phyloP scores from a whole-genome alignment of 1,140 invertebrate species.

The Holotrichia oblita region DNA sequence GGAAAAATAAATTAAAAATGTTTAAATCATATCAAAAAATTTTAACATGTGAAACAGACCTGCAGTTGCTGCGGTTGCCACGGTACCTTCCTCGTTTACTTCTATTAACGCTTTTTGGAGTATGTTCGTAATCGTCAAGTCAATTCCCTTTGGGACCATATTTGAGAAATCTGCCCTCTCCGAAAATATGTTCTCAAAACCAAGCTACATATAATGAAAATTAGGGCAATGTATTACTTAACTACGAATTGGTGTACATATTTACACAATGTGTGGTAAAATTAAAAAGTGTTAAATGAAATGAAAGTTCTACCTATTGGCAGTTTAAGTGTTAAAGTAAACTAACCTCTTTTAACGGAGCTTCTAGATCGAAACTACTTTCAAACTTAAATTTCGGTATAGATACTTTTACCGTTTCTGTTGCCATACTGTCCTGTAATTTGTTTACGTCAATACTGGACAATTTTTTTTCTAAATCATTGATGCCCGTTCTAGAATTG shows the following conservation, averaged over 20 bases:
- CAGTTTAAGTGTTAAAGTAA: too few species aligned
- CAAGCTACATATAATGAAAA: slow-evolving; percentile 62
- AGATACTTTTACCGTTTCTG: slow-evolving; percentile 51
- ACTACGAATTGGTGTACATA: too few species aligned
- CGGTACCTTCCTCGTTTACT: slow-evolving; percentile 79
- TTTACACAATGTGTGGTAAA: too few species aligned
- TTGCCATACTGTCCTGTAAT: slow-evolving; percentile 49
- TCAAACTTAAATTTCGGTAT: slow-evolving; percentile 80
- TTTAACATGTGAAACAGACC: slow-evolving; percentile 43
- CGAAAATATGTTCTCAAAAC: slow-evolving; percentile 68
- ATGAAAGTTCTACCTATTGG: too few species aligned
- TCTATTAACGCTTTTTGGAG: slow-evolving; percentile 78
- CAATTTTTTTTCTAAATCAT: slow-evolving; percentile 56
- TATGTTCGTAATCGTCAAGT: slow-evolving; percentile 67
- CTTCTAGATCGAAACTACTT: slow-evolving; percentile 66
- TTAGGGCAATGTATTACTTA: too few species aligned
- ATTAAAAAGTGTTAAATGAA: too few species aligned
- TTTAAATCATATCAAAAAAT: neutral
- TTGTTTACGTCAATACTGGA: slow-evolving; percentile 49
- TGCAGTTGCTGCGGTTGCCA: slow-evolving; percentile 79
- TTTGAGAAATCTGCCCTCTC: slow-evolving; percentile 65
- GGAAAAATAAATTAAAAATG: neutral
- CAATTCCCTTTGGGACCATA: too few species aligned
- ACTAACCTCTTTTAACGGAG: slow-evolving; percentile 60
- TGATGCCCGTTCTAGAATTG: slow-evolving; percentile 59